Evolutionary conservation across 2,113 vertebrate genomes (phyloP).

Genomic region (Urocitellus parryii): DNA sequence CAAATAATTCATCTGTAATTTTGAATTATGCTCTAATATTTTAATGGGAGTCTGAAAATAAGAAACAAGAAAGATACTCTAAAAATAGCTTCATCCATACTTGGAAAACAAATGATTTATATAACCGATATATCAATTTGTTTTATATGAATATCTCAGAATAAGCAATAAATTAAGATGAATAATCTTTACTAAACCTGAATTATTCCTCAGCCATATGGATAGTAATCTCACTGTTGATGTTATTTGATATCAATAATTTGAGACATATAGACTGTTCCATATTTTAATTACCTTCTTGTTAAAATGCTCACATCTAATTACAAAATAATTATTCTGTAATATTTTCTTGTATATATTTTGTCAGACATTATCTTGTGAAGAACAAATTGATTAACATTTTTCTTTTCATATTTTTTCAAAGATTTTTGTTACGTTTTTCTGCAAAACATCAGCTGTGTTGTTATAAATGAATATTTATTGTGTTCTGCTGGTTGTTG

Average conservation of each 20-base stretch:
- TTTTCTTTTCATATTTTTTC: slow-evolving; percentile 85
- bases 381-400: slow-evolving; percentile 82
- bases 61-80: slow-evolving; percentile 3
- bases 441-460: slow-evolving; percentile 79
- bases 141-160: background rate
- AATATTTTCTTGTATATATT: slow-evolving; percentile 67
- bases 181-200: background rate
- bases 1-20: background rate
- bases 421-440: slow-evolving; percentile 81
- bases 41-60: slow-evolving; percentile 11
- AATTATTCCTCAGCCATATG: slow-evolving; percentile 11
- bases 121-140: background rate
- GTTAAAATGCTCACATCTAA: slow-evolving; percentile 80
- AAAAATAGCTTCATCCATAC: background rate
- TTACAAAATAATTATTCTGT: slow-evolving; percentile 85
- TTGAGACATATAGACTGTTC: slow-evolving; percentile 73
- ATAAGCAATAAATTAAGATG: background rate
- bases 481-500: slow-evolving; percentile 27
- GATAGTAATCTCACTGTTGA: slow-evolving; percentile 37
- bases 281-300: slow-evolving; percentile 81
- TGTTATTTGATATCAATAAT: slow-evolving; percentile 56
- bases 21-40: slow-evolving; percentile 27
- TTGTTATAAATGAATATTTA: slow-evolving; percentile 70
- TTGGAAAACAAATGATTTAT: slow-evolving; percentile 18
- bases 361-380: slow-evolving; percentile 81